phyloP scores from a whole-genome alignment of 2,888 invertebrate genomes.

The Formica aserva region DNA sequence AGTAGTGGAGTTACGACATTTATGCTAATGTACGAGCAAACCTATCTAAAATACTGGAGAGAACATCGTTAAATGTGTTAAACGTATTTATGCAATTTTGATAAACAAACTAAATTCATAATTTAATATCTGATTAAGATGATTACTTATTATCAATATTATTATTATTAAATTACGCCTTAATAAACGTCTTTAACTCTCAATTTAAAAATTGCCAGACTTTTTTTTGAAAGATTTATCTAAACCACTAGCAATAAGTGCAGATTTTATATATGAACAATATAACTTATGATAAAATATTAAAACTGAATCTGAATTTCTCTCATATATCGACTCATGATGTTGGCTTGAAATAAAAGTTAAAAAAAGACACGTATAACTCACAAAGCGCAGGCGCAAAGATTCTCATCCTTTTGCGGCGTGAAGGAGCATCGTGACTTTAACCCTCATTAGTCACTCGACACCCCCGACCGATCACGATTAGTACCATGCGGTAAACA shows the following conservation, averaged over 20 bases:
- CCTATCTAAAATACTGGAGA: neutral
- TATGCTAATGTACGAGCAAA: constrained; percentile 26
- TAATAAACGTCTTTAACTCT: neutral
- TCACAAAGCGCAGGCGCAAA: constrained; percentile 54
- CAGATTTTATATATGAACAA: neutral
- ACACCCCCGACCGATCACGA: constrained; percentile 54
- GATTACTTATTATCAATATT: neutral
- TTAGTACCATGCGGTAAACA: constrained; percentile 59
- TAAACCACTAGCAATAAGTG: neutral
- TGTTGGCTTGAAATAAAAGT: constrained; percentile 20
- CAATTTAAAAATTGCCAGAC: neutral
- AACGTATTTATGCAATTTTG: neutral
- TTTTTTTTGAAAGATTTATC: neutral
- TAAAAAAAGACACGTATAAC: constrained; percentile 33
- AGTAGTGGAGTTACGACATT: constrained; percentile 20
- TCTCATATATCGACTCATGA: neutral
- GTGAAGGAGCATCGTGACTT: constrained; percentile 58
- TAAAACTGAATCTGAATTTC: neutral
- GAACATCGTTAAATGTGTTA: neutral
- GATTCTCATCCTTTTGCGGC: constrained; percentile 47
- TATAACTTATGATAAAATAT: constrained; percentile 9
- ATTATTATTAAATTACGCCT: neutral
- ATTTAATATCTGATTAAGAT: neutral
- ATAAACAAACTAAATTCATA: neutral
- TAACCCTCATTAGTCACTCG: constrained; percentile 72